These are phyloP conservation scores for Oscheius sp. DNA, from an alignment of 1,140 invertebrate genomes.

Conservation along the genomic window DNA sequence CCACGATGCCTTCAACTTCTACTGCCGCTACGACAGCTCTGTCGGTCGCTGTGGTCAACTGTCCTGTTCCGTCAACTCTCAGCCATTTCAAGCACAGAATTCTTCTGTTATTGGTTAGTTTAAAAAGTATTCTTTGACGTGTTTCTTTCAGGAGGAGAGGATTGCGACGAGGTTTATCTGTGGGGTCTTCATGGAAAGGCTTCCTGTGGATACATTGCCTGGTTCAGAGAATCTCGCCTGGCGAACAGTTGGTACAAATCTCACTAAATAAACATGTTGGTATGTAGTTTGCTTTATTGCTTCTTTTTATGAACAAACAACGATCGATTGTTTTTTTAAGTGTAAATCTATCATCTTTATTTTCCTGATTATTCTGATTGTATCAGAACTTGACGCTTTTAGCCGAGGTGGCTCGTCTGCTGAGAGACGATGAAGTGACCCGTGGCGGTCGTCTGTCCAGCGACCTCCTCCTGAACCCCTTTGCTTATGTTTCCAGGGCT, in stretches of 20 bases:
- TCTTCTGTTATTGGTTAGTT: conserved; percentile 26
- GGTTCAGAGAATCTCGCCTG: conserved; percentile 18
- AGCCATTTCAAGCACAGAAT: conserved; percentile 22
- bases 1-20: conserved; percentile 30
- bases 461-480: neutral
- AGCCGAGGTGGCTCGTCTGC: neutral
- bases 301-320: neutral
- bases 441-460: neutral
- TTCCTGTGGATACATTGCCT: conserved; percentile 32
- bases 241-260: conserved; percentile 32
- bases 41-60: conserved; percentile 24
- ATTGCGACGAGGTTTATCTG: conserved; percentile 24
- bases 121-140: neutral
- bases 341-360: neutral
- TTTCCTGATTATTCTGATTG: too few relatives aligned
- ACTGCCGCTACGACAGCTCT: conserved; percentile 20
- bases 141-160: conserved; percentile 22
- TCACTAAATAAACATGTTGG: neutral
- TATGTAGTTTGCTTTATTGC: neutral
- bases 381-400: too few relatives aligned
- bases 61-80: conserved; percentile 25
- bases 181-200: conserved; percentile 30
- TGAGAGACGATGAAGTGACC: neutral
- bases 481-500: neutral
- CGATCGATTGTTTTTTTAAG: neutral